phyloP scores from a whole-genome alignment of 2,797 vertebrate genomes.

The Xiphophorus birchmanni region DNA sequence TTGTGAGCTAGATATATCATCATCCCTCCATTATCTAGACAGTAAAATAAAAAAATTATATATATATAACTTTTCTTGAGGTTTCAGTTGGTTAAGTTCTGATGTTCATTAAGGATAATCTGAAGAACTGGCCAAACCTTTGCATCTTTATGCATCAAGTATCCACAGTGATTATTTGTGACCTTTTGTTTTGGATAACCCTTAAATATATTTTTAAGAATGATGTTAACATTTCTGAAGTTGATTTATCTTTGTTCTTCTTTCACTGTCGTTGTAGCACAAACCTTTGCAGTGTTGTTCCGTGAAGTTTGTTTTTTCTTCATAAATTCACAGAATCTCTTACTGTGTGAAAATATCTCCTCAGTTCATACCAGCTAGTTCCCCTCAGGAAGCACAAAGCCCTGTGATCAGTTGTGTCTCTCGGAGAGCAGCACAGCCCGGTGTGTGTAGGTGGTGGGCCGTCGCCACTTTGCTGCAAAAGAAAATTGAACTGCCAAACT shows the following conservation, averaged over 20 bases:
- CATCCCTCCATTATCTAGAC: too few species aligned
- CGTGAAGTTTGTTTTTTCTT: not conserved
- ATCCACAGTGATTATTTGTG: too few species aligned
- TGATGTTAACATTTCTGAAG: not conserved
- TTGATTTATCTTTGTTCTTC: not conserved
- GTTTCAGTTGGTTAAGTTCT: not conserved
- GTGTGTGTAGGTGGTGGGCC: conserved; percentile 20
- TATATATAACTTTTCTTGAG: not conserved
- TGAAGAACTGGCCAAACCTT: not conserved
- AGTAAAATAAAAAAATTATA: too few species aligned
- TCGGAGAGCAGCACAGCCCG: conserved; percentile 16
- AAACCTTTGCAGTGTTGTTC: not conserved
- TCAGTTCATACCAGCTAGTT: not conserved
- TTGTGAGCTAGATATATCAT: too few species aligned
- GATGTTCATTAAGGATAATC: not conserved
- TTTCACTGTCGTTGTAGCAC: not conserved
- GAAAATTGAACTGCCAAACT: conserved; percentile 37
- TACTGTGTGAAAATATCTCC: not conserved
- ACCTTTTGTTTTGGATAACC: not conserved
- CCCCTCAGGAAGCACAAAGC: not conserved
- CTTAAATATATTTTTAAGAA: not conserved
- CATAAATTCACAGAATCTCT: not conserved
- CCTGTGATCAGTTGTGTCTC: conserved; percentile 18
- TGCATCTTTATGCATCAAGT: not conserved
- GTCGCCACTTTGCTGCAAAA: conserved; percentile 34